Evolutionary conservation across 2,797 vertebrate species (phyloP).

Genomic region (Lepilemur ruficaudatus): DNA sequence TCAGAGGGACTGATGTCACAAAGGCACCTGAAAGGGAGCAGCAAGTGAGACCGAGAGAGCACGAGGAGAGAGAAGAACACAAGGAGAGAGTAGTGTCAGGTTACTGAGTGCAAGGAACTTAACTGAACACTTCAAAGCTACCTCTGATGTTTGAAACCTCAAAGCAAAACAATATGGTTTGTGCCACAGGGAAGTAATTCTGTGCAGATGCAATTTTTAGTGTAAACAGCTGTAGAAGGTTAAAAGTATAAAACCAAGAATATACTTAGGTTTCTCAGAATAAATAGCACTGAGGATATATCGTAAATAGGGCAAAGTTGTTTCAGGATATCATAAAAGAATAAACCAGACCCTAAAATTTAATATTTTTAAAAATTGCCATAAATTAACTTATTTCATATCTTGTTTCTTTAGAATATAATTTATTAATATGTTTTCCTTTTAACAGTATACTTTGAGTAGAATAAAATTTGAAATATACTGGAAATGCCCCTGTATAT

Average conservation of each 20-base stretch:
- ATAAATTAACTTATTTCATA: not conserved
- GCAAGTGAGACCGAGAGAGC: not conserved
- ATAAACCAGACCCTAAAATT: not conserved
- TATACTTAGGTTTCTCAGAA: not conserved
- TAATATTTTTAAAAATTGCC: not conserved
- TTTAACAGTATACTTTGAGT: not conserved
- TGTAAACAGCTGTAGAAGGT: not conserved
- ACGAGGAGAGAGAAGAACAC: not conserved
- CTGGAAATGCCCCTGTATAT: not conserved
- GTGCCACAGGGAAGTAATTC: conserved; percentile 8
- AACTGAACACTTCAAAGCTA: not conserved
- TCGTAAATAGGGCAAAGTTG: not conserved
- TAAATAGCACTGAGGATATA: not conserved
- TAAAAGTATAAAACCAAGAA: not conserved
- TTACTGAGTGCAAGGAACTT: not conserved
- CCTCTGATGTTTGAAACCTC: conserved; percentile 40
- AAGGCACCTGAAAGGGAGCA: not conserved
- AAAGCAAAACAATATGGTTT: not conserved
- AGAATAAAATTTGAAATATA: not conserved
- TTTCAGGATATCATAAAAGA: not conserved
- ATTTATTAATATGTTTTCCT: not conserved
- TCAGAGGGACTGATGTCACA: not conserved
- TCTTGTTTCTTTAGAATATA: not conserved
- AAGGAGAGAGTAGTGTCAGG: not conserved
- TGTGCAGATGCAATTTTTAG: not conserved